These are phyloP conservation scores for Leucania comma DNA, from an alignment of 2,888 invertebrate species.

Conservation along the genomic window DNA sequence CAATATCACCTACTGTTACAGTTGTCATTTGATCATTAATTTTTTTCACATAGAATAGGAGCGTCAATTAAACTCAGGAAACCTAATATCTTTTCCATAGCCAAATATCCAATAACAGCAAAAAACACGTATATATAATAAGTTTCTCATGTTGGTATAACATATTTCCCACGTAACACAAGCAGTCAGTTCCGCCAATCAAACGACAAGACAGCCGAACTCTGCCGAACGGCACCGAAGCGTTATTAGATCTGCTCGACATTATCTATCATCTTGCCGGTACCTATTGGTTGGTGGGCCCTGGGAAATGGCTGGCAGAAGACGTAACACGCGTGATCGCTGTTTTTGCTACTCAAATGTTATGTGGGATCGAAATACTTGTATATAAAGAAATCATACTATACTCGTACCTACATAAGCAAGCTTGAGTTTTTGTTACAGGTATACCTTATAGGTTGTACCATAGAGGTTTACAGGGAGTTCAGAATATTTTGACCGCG, in stretches of 20 bases:
- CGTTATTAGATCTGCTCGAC: constrained; percentile 54
- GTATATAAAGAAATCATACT: too few species aligned
- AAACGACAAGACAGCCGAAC: constrained; percentile 48
- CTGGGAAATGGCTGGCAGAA: constrained; percentile 38
- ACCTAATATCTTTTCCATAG: constrained; percentile 14
- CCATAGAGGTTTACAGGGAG: too few species aligned
- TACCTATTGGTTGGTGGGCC: constrained; percentile 46
- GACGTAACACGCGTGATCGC: constrained; percentile 19
- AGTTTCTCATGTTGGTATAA: constrained; percentile 27
- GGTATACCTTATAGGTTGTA: too few species aligned
- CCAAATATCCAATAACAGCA: constrained; percentile 29
- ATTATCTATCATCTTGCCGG: constrained; percentile 62
- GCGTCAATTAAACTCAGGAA: constrained; percentile 1
- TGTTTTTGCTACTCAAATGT: constrained; percentile 33
- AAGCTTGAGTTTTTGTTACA: too few species aligned
- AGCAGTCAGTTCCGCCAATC: constrained; percentile 59
- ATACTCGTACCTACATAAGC: too few species aligned
- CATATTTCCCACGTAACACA: constrained; percentile 61
- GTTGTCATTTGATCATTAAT: neutral
- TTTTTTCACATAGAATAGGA: neutral
- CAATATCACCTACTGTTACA: neutral
- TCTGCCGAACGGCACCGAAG: constrained; percentile 38
- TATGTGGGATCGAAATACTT: neutral
- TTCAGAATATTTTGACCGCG: too few species aligned
- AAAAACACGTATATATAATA: constrained; percentile 20